A percentile compares a stretch with the other conserved stretches of the same genome.
Conservation (phyloP, 2,888 invertebrate species). For the Pelosia muscerda region DNA sequence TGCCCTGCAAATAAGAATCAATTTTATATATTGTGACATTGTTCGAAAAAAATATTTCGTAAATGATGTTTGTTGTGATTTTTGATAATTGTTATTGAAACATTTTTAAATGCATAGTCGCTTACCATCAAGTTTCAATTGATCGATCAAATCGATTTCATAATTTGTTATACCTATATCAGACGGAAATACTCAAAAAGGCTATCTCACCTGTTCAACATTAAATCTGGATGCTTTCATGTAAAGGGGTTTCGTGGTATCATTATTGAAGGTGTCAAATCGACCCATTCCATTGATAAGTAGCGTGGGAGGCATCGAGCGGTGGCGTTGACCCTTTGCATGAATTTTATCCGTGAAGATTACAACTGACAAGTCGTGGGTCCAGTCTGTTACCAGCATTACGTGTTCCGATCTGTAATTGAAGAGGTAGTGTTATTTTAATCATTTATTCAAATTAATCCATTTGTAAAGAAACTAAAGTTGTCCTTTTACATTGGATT, state of each 20-base stretch:
- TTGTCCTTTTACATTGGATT: too few relatives aligned
- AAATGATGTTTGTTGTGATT: neutral
- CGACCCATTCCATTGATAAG: conserved; percentile 94
- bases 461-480: neutral
- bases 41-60: conserved; percentile 7
- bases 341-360: conserved; percentile 95
- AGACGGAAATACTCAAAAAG: neutral
- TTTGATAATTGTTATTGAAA: neutral
- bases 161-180: neutral
- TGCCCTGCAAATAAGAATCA: conserved; percentile 84
- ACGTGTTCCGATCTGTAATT: conserved; percentile 88
- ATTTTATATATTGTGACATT: conserved; percentile 19
- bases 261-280: conserved; percentile 77
- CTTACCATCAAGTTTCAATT: too few relatives aligned
- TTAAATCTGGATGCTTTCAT: conserved; percentile 89
- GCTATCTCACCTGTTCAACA: conserved; percentile 88
- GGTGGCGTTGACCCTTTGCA: conserved; percentile 90
- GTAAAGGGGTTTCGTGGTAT: conserved; percentile 70
- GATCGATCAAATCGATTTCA: neutral
- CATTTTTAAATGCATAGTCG: too few relatives aligned
- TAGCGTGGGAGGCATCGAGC: conserved; percentile 90
- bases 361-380: conserved; percentile 90
- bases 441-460: neutral
- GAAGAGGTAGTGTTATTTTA: neutral
- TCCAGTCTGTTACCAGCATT: conserved; percentile 94